Base-by-base conservation (phyloP, 2,888 invertebrate species). In the Cybosia mesomella region DNA sequence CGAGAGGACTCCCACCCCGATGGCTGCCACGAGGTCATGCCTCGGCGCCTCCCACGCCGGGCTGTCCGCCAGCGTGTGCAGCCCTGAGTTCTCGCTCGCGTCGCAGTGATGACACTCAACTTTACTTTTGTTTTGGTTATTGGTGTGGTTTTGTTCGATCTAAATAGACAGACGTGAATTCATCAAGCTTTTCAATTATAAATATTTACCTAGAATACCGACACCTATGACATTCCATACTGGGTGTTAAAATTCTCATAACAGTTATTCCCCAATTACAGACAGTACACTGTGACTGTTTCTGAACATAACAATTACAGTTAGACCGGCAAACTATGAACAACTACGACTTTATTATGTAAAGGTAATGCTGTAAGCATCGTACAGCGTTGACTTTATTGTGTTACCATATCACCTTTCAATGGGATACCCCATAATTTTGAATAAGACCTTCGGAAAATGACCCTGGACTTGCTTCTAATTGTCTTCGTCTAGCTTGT, bases 71-170 rank as follows among this genome's bases (percentile, higher is more conserved):
- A n/a, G n/a, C n/a, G n/a, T n/a, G n/a, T n/a, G n/a, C n/a, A n/a
- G n/a, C n/a, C n/a, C n/a, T n/a, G n/a, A n/a, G n/a, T n/a, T n/a
- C n/a, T n/a, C n/a, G n/a, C n/a, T n/a, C n/a, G n/a, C n/a, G n/a
- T n/a, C n/a, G n/a, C n/a, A n/a, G n/a, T n/a, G n/a, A n/a, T n/a
- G n/a, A n/a, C n/a, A n/a, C n/a, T n/a, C 9, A 8, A 49, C n/a
- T 49, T 49, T n/a, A 49, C 49, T n/a, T 49, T 49, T 49, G n/a
- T 49, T 49, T 49, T n/a, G n/a, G 49, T n/a, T 49, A 49, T n/a
- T 49, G 8, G 9, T n/a, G 9, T 49, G 49, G 18, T 49, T 49
- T 49, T 18, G 49, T 7, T 49, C 8, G 18, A 18, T 49, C 18
- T 8, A 49, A 49, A 49, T 49, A 49, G 9, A 49, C 43, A 3